Percentiles rank a stretch among this genome's conserved stretches.
phyloP scores from a whole-genome alignment of 2,797 vertebrate species.

The Pipistrellus nathusii region DNA sequence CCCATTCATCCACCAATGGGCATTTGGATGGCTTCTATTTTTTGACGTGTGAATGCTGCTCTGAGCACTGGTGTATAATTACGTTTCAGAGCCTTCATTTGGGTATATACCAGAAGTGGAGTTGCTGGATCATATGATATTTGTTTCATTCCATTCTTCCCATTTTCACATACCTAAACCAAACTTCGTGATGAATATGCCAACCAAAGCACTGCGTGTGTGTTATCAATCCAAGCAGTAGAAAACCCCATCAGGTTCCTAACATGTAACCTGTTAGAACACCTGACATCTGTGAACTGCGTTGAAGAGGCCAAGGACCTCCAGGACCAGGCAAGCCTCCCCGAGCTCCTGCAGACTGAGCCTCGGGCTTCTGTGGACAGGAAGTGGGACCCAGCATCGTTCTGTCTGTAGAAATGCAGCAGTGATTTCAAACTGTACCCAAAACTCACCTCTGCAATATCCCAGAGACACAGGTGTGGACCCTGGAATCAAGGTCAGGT shows the following conservation, averaged over 20 bases:
- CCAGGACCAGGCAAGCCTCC: not conserved
- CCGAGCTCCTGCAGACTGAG: slow-evolving; percentile 53
- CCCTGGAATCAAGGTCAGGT: not conserved
- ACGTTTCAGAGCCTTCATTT: not conserved
- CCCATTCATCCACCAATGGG: not conserved
- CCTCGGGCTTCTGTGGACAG: slow-evolving; percentile 56
- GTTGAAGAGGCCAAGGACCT: not conserved
- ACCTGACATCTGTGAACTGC: not conserved
- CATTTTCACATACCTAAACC: not conserved
- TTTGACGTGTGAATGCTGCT: not conserved
- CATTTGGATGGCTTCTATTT: not conserved
- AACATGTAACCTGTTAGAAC: not conserved
- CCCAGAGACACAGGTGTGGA: not conserved
- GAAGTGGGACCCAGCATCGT: not conserved
- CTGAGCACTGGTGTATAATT: not conserved
- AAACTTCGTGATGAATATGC: not conserved
- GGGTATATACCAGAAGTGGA: not conserved
- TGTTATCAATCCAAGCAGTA: not conserved
- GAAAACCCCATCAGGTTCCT: slow-evolving; percentile 3
- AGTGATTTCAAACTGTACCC: not conserved
- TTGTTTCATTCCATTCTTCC: not conserved
- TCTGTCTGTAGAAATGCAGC: not conserved
- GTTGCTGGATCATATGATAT: not conserved
- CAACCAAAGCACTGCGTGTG: not conserved
- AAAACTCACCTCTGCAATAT: not conserved